Percentiles rank a stretch among this genome's conserved stretches.
Evolutionary conservation across 2,113 vertebrate genomes (phyloP).

Genomic region (Puntigrus tetrazona): DNA sequence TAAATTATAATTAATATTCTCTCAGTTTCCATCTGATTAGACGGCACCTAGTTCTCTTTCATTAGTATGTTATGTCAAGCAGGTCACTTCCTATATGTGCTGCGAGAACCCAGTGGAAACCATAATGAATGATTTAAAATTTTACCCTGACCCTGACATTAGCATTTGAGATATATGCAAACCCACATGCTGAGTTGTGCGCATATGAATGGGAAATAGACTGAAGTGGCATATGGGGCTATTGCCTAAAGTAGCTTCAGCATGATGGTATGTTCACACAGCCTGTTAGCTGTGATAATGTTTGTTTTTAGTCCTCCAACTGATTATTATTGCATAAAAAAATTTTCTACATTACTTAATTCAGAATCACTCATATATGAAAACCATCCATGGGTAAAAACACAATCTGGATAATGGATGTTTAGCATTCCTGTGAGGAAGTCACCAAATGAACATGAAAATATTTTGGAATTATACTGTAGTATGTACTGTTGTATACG

Average conservation of each 20-base stretch:
- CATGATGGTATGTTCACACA: not conserved
- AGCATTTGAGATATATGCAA: slow-evolving; percentile 23
- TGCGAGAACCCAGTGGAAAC: not conserved
- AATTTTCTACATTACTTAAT: not conserved
- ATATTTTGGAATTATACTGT: not conserved
- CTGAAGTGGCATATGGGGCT: slow-evolving; percentile 30
- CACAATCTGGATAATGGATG: not conserved
- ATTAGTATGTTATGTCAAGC: not conserved
- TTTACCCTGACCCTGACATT: slow-evolving; percentile 17
- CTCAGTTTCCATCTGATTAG: not conserved
- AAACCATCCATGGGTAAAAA: not conserved
- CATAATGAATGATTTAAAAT: slow-evolving; percentile 14
- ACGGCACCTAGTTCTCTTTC: not conserved
- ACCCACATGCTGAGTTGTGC: slow-evolving; percentile 1
- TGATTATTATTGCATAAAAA: slow-evolving; percentile 9
- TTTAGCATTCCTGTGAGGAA: not conserved
- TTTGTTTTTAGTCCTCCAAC: slow-evolving; percentile 22
- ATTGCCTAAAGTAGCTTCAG: slow-evolving; percentile 32
- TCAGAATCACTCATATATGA: not conserved
- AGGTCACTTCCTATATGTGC: not conserved
- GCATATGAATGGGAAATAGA: not conserved
- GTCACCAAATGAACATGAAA: not conserved
- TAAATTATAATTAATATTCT: not conserved
- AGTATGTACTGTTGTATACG: not conserved
- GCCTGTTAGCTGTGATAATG: slow-evolving; percentile 32